A percentile compares a stretch with the other conserved stretches of the same genome.
phyloP scores from a whole-genome alignment of 2,888 invertebrate species.

The Euzetes globulus region DNA sequence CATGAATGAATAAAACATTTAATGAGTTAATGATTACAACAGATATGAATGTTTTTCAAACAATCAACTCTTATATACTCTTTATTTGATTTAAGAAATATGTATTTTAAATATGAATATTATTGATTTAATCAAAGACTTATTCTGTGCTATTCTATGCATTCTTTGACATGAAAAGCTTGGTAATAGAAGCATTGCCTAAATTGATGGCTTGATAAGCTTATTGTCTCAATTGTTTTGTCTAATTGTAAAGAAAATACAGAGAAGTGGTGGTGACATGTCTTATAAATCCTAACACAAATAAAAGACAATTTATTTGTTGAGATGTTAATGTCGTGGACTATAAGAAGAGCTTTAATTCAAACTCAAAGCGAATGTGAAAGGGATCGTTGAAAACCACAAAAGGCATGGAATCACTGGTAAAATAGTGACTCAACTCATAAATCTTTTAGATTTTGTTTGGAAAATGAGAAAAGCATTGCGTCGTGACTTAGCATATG shows the following conservation, averaged over 20 bases:
- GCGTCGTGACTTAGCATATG: slow-evolving; percentile 28
- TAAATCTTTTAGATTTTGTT: slow-evolving; percentile 22
- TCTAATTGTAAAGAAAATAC: neutral
- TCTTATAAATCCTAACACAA: neutral
- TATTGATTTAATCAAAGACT: slow-evolving; percentile 9
- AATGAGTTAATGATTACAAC: slow-evolving; percentile 25
- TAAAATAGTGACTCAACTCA: slow-evolving; percentile 4
- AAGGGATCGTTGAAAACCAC: slow-evolving; percentile 21
- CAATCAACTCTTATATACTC: neutral
- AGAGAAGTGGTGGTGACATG: slow-evolving; percentile 1
- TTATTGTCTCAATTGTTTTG: slow-evolving; percentile 15
- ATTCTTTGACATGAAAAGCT: neutral
- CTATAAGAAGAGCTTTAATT: slow-evolving; percentile 8
- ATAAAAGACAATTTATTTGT: neutral
- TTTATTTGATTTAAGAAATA: slow-evolving; percentile 15
- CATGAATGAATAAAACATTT: slow-evolving; percentile 27
- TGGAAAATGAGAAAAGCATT: slow-evolving; percentile 18
- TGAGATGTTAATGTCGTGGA: neutral
- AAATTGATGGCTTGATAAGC: neutral
- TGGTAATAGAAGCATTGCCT: neutral
- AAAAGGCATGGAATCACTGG: slow-evolving; percentile 1
- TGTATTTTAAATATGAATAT: neutral
- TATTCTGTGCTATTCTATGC: neutral
- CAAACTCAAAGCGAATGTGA: neutral
- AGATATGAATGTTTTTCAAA: slow-evolving; percentile 17